Conservation (phyloP, 2,113 vertebrate species). For the Lipotes vexillifer region DNA sequence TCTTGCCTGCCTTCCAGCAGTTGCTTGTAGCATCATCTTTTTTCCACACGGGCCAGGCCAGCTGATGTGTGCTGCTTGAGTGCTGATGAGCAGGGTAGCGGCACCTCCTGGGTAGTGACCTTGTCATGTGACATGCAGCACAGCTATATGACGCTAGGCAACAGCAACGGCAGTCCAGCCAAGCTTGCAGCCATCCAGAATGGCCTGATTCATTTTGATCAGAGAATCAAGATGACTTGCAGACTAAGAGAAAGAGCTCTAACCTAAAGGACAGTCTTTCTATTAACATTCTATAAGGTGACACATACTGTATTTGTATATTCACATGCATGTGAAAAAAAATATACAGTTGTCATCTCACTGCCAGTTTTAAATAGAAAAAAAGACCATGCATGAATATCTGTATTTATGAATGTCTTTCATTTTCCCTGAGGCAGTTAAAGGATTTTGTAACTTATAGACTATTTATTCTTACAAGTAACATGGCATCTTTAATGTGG, state of each 20-base stretch:
- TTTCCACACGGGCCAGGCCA: background rate
- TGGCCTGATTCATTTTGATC: background rate
- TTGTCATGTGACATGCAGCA: background rate
- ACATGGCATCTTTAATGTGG: background rate
- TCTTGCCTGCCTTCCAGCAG: background rate
- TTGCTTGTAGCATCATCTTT: background rate
- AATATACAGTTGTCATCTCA: background rate
- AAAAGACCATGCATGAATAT: background rate
- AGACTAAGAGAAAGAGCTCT: background rate
- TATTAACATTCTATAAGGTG: background rate
- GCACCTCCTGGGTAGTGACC: background rate
- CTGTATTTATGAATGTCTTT: background rate
- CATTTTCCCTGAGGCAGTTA: background rate
- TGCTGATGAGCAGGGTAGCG: background rate
- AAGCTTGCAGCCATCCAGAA: background rate
- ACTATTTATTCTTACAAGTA: background rate
- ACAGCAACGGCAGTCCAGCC: background rate
- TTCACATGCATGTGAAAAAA: background rate
- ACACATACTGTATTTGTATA: background rate
- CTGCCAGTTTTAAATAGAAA: background rate
- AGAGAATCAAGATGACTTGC: constrained; percentile 6
- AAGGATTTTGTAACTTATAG: background rate
- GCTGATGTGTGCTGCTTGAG: background rate
- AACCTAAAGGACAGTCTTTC: background rate
- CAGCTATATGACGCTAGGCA: background rate